Evolutionary conservation across 2,113 vertebrate species (phyloP), one percentile per base, ranked within the genome.

Genomic region (Isurus oxyrinchus): DNA sequence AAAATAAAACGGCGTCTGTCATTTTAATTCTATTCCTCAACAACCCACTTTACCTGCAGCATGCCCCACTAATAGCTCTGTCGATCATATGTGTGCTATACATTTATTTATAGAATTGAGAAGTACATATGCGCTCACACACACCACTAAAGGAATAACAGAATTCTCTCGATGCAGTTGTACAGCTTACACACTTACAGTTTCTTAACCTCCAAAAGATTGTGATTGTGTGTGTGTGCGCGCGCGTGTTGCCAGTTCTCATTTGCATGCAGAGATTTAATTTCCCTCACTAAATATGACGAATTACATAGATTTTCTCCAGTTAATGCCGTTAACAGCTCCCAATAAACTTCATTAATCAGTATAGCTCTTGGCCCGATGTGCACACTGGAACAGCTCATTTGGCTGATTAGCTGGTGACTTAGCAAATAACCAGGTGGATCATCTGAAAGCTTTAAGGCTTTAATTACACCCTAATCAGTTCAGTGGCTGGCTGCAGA

Each of bases 291-390:
- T 99, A 99, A 99, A 99, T 99, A 99, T 99, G 99, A 99, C 98
- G 98, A 99, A 99, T 99, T 99, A 99, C 99, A 53, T 98, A 98
- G 98, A 98, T 98, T 99, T 98, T 99, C 98, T 99, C 98, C 98
- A 98, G 98, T 98, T 99, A 99, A 99, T 99, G 99, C 98, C 99
- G 99, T 99, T 99, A 99, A 99, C 99, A 99, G 98, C 98, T 99
- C 98, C 98, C 98, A 99, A 98, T 99, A 99, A 99, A 99, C 98
- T 99, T 98, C 98, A 98, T 99, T 99, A 99, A 99, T 99, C 98
- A 99, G 98, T 97, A 98, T 97, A 98, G 98, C 98, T 98, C 97
- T 97, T 98, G 98, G 98, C 98, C 98, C 97, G 97, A 98, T 97
- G 98, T 98, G 98, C 98, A 98, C 98, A 97, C 98, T 98, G 97